Conservation (phyloP, 2,113 vertebrate species). For the Hyperopisus bebe region DNA sequence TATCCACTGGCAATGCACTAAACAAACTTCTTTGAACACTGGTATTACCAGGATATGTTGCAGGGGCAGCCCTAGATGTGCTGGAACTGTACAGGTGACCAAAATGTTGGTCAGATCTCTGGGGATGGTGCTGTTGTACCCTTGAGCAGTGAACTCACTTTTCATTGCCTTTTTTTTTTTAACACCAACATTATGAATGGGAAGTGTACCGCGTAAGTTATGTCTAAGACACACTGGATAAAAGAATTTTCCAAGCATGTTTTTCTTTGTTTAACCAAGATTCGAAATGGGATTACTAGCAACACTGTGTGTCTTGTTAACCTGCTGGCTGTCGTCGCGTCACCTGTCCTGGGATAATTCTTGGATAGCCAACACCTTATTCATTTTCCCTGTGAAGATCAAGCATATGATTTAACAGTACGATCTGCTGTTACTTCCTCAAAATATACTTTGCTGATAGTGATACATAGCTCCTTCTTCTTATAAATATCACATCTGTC, state of each 20-base stretch:
- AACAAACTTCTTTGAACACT: neutral
- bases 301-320: neutral
- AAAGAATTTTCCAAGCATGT: neutral
- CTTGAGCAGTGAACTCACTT: neutral
- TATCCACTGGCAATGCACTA: neutral
- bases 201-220: neutral
- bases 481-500: neutral
- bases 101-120: neutral
- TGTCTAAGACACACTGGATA: neutral
- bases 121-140: neutral
- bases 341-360: neutral
- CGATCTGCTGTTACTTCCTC: neutral
- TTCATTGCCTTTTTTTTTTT: constrained; percentile 46
- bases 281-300: neutral
- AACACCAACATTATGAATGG: constrained; percentile 31
- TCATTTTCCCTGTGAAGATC: neutral
- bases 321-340: neutral
- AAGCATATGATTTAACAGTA: neutral
- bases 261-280: neutral
- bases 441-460: neutral
- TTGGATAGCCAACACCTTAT: neutral
- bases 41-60: neutral
- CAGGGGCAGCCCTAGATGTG: neutral
- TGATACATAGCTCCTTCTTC: neutral
- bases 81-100: neutral